Conservation (phyloP, 2,797 vertebrate species). For the Periophthalmus magnuspinnatus region DNA sequence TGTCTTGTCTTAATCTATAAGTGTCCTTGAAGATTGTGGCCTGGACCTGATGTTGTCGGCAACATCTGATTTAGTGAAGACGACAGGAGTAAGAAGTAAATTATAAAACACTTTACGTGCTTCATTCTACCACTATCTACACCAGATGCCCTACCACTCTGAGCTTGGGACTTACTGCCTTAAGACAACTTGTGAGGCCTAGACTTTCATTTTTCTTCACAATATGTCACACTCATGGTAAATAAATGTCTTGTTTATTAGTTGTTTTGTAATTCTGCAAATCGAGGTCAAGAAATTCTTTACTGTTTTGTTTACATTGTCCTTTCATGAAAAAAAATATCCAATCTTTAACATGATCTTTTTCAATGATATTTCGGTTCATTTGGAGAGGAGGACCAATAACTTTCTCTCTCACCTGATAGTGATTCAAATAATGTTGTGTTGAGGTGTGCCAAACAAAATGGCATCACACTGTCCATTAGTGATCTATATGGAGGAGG, state of each 20-base stretch:
- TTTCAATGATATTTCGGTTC: no score
- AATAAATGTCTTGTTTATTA: no score
- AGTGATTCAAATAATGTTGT: not conserved
- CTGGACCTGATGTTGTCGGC: slow-evolving; percentile 26
- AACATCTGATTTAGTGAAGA: not conserved
- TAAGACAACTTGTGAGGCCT: not conserved
- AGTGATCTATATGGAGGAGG: slow-evolving; percentile 37
- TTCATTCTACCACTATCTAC: not conserved
- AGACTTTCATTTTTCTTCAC: not conserved
- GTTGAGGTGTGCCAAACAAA: not conserved
- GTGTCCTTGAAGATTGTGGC: slow-evolving; percentile 2
- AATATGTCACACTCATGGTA: not conserved
- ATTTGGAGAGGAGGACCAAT: not conserved
- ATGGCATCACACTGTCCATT: slow-evolving; percentile 19
- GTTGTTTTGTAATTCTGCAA: no score
- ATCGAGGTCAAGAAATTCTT: no score
- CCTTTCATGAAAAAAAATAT: no score
- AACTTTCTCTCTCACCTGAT: not conserved
- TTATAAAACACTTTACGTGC: slow-evolving; percentile 1
- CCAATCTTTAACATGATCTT: no score
- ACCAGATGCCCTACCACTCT: not conserved
- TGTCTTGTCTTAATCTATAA: slow-evolving; percentile 3
- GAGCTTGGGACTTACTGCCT: not conserved
- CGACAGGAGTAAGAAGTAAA: not conserved
- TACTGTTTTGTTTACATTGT: no score